Conservation (phyloP, 2,113 vertebrate genomes). For the Theristicus caerulescens region DNA sequence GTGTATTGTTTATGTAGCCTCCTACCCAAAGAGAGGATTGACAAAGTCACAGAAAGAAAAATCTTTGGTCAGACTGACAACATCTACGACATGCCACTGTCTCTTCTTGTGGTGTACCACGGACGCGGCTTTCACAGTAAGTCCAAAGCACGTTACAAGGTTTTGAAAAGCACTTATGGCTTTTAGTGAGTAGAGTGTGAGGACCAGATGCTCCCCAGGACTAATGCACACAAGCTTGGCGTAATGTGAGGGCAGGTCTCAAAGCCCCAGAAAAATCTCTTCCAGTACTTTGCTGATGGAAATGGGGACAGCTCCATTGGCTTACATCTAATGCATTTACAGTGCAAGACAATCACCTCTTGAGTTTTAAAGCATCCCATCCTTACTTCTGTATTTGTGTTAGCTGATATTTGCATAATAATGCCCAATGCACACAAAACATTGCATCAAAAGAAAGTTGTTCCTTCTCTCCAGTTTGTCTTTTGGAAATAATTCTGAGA, state of each 20-base stretch:
- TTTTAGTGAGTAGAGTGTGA: neutral
- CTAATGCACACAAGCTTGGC: neutral
- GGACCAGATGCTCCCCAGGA: constrained; percentile 2
- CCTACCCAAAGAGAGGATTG: neutral
- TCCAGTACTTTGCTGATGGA: neutral
- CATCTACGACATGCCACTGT: constrained; percentile 1
- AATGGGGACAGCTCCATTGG: neutral
- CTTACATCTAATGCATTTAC: neutral
- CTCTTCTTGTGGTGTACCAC: constrained; percentile 42
- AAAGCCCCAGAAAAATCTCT: neutral
- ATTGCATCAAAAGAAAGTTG: neutral
- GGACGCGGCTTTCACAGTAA: neutral
- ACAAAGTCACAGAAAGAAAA: neutral
- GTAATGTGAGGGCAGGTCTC: neutral
- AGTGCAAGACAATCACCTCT: neutral
- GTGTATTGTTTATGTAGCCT: neutral
- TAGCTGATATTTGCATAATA: constrained; percentile 38
- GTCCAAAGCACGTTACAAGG: neutral
- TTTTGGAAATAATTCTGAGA: neutral
- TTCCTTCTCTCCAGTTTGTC: neutral
- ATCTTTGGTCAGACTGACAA: constrained; percentile 27
- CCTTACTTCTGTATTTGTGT: neutral
- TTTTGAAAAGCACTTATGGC: neutral
- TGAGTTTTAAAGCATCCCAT: neutral
- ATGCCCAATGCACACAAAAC: constrained; percentile 28